Conservation (phyloP, 2,888 invertebrate genomes). For the Drosophila suboccidentalis region DNA sequence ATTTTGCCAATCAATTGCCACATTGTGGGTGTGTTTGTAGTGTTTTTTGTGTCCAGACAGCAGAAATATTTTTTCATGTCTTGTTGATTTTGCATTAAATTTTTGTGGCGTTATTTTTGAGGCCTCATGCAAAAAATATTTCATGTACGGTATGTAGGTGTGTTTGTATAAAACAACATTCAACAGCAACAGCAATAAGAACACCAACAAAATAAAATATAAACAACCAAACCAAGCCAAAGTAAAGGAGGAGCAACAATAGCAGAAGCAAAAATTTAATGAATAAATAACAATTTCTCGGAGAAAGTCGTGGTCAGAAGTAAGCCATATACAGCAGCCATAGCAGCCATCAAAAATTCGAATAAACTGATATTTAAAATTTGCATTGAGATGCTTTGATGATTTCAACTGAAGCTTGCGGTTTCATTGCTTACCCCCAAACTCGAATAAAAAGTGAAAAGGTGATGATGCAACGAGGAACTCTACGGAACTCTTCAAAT, state of each 20-base stretch:
- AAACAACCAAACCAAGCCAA: conserved; percentile 33
- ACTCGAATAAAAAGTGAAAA: conserved; percentile 61
- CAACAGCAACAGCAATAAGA: conserved; percentile 30
- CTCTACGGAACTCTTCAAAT: conserved; percentile 9
- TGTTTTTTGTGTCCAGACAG: conserved; percentile 22
- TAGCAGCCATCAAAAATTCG: conserved; percentile 55
- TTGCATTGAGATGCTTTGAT: conserved; percentile 40
- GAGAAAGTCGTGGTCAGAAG: conserved; percentile 76
- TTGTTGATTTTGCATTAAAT: conserved; percentile 72
- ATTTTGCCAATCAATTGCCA: conserved; percentile 76
- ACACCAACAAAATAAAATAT: conserved; percentile 49
- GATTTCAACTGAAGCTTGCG: conserved; percentile 22
- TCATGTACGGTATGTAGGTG: conserved; percentile 55
- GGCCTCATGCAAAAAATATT: conserved; percentile 74
- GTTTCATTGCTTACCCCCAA: conserved; percentile 21
- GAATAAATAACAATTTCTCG: conserved; percentile 78
- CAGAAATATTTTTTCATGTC: conserved; percentile 42
- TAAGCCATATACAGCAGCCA: conserved; percentile 68
- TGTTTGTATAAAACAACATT: conserved; percentile 52
- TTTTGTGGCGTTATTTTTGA: conserved; percentile 42
- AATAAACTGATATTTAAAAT: conserved; percentile 42
- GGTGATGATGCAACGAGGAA: conserved; percentile 55
- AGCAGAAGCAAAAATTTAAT: conserved; percentile 76
- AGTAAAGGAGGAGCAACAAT: conserved; percentile 61
- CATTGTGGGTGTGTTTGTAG: conserved; percentile 53